Evolutionary conservation across 2,113 vertebrate species (phyloP), one percentile per base, ranked within the genome.

Genomic region (Calypte anna): DNA sequence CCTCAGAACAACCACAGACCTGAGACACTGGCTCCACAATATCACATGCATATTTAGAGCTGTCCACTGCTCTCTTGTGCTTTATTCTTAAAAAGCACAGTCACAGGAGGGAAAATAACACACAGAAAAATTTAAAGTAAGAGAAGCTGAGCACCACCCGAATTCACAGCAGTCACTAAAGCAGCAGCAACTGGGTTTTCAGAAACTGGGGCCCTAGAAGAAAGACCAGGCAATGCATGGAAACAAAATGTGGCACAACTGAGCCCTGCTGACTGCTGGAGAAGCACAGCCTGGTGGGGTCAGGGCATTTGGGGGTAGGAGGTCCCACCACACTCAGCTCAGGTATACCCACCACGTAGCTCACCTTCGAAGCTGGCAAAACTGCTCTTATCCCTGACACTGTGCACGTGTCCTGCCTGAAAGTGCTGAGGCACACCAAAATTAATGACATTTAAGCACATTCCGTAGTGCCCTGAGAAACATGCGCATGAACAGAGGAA

Each of bases 11-110:
- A 87, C 88, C 3, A 2, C 80, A 86, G 85, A 91, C 82, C 85
- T 61, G 69, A 90, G 85, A 67, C 82, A 63, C 0, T 0, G 70
- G 50, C 93, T 95, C 88, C 85, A 57, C 67, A 40, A 53, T 81
- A 93, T 85, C 91, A 85, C 73, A 66, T 77, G 89, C 76, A 46
- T 94, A 88, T 90, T 93, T 93, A 94, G 90, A 96, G 75, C 61
- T 62, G 51, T 46, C 75, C 87, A 25, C 18, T 38, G 81, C 69
- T 79, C 86, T 76, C 57, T 43, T 38, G 46, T 25, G 66, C 72
- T 80, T 93, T 81, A 82, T 64, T 82, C 83, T 72, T 51, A 83
- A 67, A 63, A 81, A 92, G 30, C 30, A 12, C 36, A 73, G 69
- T 74, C 22, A 19, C 54, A 44, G 46, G 11, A 17, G 33, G 40